A percentile compares a stretch with the other conserved stretches of the same genome.
Conservation (phyloP, 2,797 vertebrate genomes). For the Streptopelia turtur region DNA sequence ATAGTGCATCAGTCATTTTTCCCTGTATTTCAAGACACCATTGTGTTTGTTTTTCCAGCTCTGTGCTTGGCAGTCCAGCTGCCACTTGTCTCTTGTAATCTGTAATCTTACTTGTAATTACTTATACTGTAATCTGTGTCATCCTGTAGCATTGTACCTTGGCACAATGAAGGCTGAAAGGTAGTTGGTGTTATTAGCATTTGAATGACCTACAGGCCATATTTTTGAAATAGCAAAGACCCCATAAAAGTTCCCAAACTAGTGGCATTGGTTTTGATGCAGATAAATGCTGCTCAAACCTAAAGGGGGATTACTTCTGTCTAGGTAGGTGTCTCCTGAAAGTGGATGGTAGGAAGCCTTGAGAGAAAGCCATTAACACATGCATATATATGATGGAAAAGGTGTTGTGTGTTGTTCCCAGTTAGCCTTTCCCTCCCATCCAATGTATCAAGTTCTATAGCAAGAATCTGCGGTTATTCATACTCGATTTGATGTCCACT, state of each 20-base stretch:
- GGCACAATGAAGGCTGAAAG: background rate
- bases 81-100: background rate
- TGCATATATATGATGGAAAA: background rate
- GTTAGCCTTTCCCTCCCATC: background rate
- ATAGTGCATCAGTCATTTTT: background rate
- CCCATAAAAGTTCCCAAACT: background rate
- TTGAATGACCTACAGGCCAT: background rate
- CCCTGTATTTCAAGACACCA: background rate
- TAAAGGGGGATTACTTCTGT: background rate
- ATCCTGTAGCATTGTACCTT: background rate
- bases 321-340: background rate
- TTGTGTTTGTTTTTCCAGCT: background rate
- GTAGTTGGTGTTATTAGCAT: background rate
- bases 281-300: background rate
- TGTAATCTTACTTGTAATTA: no score
- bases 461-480: background rate
- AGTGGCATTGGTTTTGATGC: background rate
- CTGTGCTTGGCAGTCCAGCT: background rate
- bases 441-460: background rate
- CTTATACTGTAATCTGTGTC: background rate
- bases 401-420: background rate
- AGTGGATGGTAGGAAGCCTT: background rate
- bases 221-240: background rate
- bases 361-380: background rate
- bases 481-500: background rate